Evolutionary conservation across 92 coral and sea anemone genomes (phyloP), one percentile per base, ranked within the genome.

Genomic region (Pocillopora grandis): DNA sequence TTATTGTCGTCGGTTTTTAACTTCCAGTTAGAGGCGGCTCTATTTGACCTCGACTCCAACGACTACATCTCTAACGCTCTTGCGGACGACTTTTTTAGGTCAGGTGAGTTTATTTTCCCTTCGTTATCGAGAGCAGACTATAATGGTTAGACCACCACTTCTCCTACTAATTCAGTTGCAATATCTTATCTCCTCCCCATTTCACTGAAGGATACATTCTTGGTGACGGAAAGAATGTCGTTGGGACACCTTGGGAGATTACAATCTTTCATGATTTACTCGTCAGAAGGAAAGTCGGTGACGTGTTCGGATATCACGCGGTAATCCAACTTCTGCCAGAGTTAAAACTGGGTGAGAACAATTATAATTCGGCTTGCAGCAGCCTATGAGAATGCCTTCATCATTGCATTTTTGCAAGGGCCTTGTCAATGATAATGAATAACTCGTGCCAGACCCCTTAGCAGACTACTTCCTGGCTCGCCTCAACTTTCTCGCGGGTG

Each of bases 1-100:
- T 61, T 67, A 9, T 77, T 63, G 20, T 35, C 21, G 61, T 14
- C 16, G 36, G 33, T 56, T 60, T 62, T 49, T 77, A 19, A 71
- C 58, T 78, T 84, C 72, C 81, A 96, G 99, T 75, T 96, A 85
- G 98, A 96, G 87, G 89, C 91, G 52, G 89, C 81, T 83, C 85
- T 96, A 59, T 91, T 94, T 77, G 82, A 78, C 49, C 80, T 84
- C 69, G 76, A 76, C 33, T 66, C 92, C 1, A 89, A 81, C 66
- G 15, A 62, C 36, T 91, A 86, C 72, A 87, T 96, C 36, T 87
- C 90, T 27, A 62, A 90, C 14, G 81, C 84, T 49, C 77, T 80
- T 55, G 75, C 87, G 2, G 94, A 94, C 57, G 93, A 77, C n/a
- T 71, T 92, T 33, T 94, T 92, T 58, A 67, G 90, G 33, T 94